Evolutionary conservation across 92 coral and sea anemone species (phyloP).

Genomic region (Hydrozoanthus gracilis): DNA sequence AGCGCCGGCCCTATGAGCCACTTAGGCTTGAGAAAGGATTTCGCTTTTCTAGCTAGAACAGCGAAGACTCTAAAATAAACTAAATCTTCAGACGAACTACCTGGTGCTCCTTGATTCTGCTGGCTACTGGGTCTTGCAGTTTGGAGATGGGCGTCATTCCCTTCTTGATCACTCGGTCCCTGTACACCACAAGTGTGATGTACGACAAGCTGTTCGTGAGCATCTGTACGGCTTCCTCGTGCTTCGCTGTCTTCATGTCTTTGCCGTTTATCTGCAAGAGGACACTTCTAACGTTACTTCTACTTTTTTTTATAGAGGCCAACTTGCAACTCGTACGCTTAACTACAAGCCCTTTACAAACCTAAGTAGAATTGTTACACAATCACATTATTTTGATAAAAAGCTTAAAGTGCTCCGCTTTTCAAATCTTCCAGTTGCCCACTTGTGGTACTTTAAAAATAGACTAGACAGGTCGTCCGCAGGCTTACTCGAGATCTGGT

Average conservation of each 20-base stretch:
- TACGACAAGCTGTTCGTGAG: constrained; percentile 89
- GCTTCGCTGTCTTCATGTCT: constrained; percentile 92
- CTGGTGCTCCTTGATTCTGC: constrained; percentile 74
- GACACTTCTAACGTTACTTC: neutral
- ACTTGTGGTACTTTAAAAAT: no score
- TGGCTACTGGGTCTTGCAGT: constrained; percentile 86
- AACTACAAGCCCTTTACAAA: no score
- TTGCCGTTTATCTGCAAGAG: constrained; percentile 83
- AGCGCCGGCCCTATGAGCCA: no score
- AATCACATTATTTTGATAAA: no score
- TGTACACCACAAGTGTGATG: constrained; percentile 87
- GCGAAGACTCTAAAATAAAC: neutral
- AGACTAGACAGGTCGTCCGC: no score
- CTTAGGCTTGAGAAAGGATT: neutral
- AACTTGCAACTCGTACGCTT: no score
- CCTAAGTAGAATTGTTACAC: no score
- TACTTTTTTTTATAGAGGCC: no score
- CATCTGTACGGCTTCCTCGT: constrained; percentile 98
- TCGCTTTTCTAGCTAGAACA: neutral
- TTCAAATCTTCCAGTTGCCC: no score
- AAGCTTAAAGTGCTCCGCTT: no score
- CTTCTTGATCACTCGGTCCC: constrained; percentile 90
- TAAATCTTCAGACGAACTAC: constrained; percentile 21
- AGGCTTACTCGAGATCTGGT: no score
- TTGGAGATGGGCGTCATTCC: constrained; percentile 95